Evolutionary conservation across 2,888 invertebrate genomes (phyloP), one percentile per base, ranked within the genome.

Genomic region (Papilio elwesi): DNA sequence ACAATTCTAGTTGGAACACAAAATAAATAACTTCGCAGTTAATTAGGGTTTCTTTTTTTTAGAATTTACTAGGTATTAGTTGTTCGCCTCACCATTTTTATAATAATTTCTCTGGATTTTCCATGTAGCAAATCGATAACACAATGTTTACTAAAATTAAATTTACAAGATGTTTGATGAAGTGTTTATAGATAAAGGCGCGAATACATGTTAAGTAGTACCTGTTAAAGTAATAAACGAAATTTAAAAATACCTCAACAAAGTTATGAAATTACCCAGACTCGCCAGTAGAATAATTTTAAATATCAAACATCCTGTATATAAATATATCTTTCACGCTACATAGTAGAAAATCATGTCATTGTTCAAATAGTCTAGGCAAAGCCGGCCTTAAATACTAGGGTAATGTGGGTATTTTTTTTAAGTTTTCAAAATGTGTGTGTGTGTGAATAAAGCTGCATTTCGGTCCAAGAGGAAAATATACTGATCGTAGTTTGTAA

Each of bases 41-140:
- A 86, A 84, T 86, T 85, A 81, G 77, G 83, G 85, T 81, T 83
- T 82, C 83, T 86, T 90, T 82, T 53, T n/a, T 83, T 89, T 91
- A 91, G 90, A 91, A 88, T 89, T 89, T 91, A 90, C 85, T 93
- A 92, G 90, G 80, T 81, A 85, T 87, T 92, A 91, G 90, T 88
- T 85, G 86, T 85, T 88, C 86, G 87, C 89, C 86, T 90, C 89
- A 90, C 87, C 82, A 85, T 78, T 81, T 83, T 82, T 90, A 89
- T 87, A 82, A 71, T 84, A 89, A 90, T 89, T 82, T 78, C 79
- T 74, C 76, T 75, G 73, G 82, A 77, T 69, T 73, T 51, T 80
- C 83, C 82, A 82, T 83, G 78, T 80, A 85, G 85, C 73, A 76
- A 77, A 76, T 78, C 75, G 75, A 84, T 82, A 82, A 82, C 76